Conservation (phyloP, 2,113 vertebrate species). For the Stercorarius parasiticus region DNA sequence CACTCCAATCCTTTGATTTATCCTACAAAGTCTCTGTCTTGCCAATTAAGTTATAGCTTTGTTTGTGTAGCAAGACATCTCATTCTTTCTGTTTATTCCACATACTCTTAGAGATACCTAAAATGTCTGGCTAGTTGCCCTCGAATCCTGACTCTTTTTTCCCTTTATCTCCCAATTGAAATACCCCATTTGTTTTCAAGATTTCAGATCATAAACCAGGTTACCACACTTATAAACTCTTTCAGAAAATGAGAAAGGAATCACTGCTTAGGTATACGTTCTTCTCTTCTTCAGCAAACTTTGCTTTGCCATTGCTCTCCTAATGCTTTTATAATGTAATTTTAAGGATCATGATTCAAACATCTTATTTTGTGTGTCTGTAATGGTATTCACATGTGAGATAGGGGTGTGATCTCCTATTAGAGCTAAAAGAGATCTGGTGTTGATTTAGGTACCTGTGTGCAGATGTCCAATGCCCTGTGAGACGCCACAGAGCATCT, state of each 20-base stretch:
- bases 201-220: neutral
- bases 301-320: neutral
- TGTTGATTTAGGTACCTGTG: neutral
- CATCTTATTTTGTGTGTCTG: neutral
- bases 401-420: neutral
- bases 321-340: neutral
- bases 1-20: slow-evolving; percentile 31
- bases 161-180: neutral
- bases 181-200: neutral
- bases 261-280: neutral
- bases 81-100: slow-evolving; percentile 42
- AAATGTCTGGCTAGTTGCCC: slow-evolving; percentile 14
- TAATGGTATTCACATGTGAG: neutral
- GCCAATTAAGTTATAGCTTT: slow-evolving; percentile 45
- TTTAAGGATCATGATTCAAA: neutral
- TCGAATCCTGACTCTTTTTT: neutral
- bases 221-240: neutral
- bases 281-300: neutral
- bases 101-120: slow-evolving; percentile 25
- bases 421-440: neutral
- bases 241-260: neutral
- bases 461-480: neutral
- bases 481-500: neutral
- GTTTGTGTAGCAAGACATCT: slow-evolving; percentile 47
- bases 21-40: neutral